Evolutionary conservation across 2,797 vertebrate genomes (phyloP).

Genomic region (Sebastes nivosus): DNA sequence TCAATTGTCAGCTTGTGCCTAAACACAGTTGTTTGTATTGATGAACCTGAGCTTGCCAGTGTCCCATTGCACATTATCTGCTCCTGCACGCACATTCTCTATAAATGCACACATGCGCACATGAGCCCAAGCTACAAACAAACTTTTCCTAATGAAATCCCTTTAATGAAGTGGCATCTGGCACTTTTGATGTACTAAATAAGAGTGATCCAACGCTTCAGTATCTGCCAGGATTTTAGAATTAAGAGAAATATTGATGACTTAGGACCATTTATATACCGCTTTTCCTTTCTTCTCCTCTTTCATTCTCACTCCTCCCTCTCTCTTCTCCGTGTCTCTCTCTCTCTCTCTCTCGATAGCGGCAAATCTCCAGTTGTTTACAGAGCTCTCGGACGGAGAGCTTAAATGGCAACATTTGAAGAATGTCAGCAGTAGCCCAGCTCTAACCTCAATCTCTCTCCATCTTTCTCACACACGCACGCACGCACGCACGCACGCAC

Average conservation of each 20-base stretch:
- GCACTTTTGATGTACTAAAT: neutral
- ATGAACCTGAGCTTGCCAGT: conserved; percentile 12
- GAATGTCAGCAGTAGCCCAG: conserved; percentile 43
- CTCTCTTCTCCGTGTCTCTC: neutral
- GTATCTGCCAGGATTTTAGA: neutral
- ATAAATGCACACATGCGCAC: conserved; percentile 13
- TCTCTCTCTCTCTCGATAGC: neutral
- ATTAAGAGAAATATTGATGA: conserved; percentile 30
- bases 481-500: neutral
- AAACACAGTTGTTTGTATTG: conserved; percentile 45
- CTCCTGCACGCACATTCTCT: conserved; percentile 26
- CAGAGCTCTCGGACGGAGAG: conserved; percentile 15
- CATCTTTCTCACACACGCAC: neutral
- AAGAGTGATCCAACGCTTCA: neutral
- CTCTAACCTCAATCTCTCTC: conserved; percentile 7
- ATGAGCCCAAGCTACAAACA: neutral
- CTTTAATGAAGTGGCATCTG: neutral
- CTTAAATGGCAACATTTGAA: conserved; percentile 57
- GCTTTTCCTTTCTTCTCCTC: neutral
- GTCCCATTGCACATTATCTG: neutral
- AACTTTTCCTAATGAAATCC: neutral
- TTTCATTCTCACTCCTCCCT: neutral
- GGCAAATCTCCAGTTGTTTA: conserved; percentile 32
- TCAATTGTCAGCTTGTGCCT: conserved; percentile 9
- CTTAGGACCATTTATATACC: neutral